Evolutionary conservation across 2,888 invertebrate genomes (phyloP), one percentile per base, ranked within the genome.

Genomic region (Ischnura elegans): DNA sequence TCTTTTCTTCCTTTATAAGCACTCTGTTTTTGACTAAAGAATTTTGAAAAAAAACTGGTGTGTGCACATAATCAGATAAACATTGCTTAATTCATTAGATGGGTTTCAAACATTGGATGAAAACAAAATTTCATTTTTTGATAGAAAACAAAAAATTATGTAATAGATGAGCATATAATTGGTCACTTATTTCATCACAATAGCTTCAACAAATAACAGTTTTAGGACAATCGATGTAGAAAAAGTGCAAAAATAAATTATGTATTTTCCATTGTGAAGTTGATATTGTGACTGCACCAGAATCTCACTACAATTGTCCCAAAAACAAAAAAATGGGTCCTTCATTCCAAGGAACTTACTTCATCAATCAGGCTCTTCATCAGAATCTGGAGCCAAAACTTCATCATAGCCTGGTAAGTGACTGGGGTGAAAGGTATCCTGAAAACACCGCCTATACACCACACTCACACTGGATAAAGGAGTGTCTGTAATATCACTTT

Each of bases 361-460:
- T 10, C 4, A 43, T 90, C 90, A 90, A 90, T 90, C 90, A n/a
- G 90, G 90, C 61, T 97, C 97, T 95, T 97, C 97, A 95, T 98
- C 98, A 0, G 98, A 98, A 95, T 98, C 97, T 94, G 97, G 97
- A n/a, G 97, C 98, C 95, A 97, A 96, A 85, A 98, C 96, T 90
- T 96, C 96, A 94, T 97, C 96, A 94, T 96, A 96, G 76, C 97
- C 96, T 94, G 97, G 97, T 86, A 96, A 94, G 94, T 95, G 95
- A 94, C 96, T 96, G 16, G 97, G 97, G 95, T 97, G 97, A 95
- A 97, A 97, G n/a, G 98, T 98, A 87, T 97, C 96, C 95, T 98
- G 97, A 95, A 98, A 98, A 95, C 98, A 98, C 94, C 97, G 97
- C 94, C 97, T 97, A 95, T 98, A 98, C 93, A 98, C 97, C 0